Base-by-base conservation (phyloP, 2,113 vertebrate genomes). In the Rhinolophus sinicus region DNA sequence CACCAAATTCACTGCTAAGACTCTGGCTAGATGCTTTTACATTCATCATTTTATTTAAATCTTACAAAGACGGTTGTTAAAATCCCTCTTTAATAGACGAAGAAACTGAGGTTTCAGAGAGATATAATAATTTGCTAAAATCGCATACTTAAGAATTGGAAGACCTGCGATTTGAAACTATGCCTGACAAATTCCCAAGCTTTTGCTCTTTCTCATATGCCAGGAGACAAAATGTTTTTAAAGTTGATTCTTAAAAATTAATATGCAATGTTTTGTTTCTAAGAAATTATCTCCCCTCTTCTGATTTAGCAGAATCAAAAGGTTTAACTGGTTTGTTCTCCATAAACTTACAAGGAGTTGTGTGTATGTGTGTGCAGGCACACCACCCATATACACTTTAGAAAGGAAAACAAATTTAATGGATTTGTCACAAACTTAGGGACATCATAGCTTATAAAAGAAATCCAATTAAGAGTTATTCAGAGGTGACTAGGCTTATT, bases 391-490 rank as follows among this genome's bases (percentile, higher is more conserved):
- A 40, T 14, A 40, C 2, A 86, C 24, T 81, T 94, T 50, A 88
- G 21, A 88, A 65, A 84, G 70, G 28, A 83, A 94, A 94, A 86
- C 40, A 93, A 95, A 90, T 72, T 47, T 78, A 85, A 88, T 70
- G 85, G 50, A 11, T 72, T 73, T 89, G 65, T 58, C 62, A 69
- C 73, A 96, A 96, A 95, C 50, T 81, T 67, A 89, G 60, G n/a
- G 52, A 88, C 47, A 81, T 88, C 56, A 83, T n/a, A 85, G 73
- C 70, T 96, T 85, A 76, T 69, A 72, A 92, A 84, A 96, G 76
- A 97, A 96, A 95, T 76, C 40, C 78, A 93, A 78, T 88, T 88
- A 95, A 97, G 97, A 97, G 44, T 75, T 78, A 62, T 95, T 97
- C 76, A 44, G 95, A 97, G 97, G 95, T 96, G 78, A 96, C 93